Conservation (phyloP, 2,888 invertebrate genomes). For the Endotricha flammealis region DNA sequence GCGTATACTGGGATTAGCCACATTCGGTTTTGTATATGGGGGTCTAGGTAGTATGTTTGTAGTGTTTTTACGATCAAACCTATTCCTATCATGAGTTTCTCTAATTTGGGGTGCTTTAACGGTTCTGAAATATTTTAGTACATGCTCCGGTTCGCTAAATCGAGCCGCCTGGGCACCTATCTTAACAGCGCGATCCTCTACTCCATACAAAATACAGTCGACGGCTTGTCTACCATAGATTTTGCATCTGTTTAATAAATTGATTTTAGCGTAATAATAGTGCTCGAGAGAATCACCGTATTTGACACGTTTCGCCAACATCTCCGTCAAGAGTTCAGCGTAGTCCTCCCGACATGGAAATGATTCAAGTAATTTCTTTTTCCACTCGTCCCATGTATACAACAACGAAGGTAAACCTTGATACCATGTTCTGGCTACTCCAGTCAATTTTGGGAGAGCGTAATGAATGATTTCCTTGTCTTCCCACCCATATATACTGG, state of each 20-base stretch:
- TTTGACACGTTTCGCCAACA: conserved; percentile 16
- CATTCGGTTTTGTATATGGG: not conserved
- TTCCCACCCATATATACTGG: too few species aligned
- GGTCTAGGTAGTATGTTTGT: too few species aligned
- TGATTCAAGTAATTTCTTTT: conserved; percentile 18
- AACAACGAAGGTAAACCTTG: conserved; percentile 16
- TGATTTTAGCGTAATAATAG: too few species aligned
- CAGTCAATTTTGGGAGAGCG: conserved; percentile 20
- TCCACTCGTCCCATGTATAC: conserved; percentile 23
- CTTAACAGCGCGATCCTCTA: conserved; percentile 21
- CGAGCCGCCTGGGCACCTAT: conserved; percentile 18
- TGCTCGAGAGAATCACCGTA: too few species aligned
- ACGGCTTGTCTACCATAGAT: too few species aligned
- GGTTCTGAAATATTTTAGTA: conserved; percentile 7
- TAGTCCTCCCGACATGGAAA: conserved; percentile 20
- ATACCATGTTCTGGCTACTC: conserved; percentile 20
- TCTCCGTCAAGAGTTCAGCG: conserved; percentile 21
- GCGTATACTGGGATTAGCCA: not conserved
- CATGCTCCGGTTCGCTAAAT: conserved; percentile 11
- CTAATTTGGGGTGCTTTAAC: conserved; percentile 5
- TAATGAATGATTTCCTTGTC: too few species aligned
- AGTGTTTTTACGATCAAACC: not conserved
- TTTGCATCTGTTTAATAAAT: too few species aligned
- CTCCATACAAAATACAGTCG: too few species aligned
- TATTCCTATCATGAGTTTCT: conserved; percentile 1